Conservation (phyloP, 1,140 invertebrate genomes). For the Acromyrmex charruanus region DNA sequence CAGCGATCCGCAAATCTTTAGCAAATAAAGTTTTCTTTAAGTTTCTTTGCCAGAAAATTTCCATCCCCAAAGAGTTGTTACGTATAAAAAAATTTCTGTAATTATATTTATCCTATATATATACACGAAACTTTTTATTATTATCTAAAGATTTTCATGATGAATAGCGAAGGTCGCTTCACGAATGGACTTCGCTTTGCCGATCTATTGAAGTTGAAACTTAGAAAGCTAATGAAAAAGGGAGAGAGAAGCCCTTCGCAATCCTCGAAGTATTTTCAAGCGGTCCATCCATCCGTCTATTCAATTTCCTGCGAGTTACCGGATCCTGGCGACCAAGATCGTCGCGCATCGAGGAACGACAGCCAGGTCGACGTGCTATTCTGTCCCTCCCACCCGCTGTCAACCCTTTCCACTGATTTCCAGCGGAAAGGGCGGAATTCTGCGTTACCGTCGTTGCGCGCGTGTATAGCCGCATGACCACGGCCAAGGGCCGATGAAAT, state of each 20-base stretch:
- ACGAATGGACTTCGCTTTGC: neutral
- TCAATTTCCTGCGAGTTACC: constrained; percentile 34
- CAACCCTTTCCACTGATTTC: constrained; percentile 32
- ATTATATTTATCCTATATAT: neutral
- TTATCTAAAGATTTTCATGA: neutral
- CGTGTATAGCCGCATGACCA: constrained; percentile 49
- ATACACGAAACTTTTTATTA: neutral
- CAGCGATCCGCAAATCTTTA: too few relatives aligned
- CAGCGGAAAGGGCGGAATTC: constrained; percentile 38
- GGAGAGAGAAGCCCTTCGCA: neutral
- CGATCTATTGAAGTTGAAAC: neutral
- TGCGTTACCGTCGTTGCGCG: constrained; percentile 26
- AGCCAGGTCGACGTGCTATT: constrained; percentile 31
- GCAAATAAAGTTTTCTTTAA: too few relatives aligned
- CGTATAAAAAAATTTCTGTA: neutral
- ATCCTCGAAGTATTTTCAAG: constrained; percentile 17
- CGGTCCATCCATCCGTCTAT: constrained; percentile 17
- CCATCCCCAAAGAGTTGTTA: neutral
- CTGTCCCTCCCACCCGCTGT: neutral
- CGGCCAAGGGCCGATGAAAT: constrained; percentile 56
- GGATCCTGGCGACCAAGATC: constrained; percentile 12
- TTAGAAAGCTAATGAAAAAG: neutral
- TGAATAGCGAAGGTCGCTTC: neutral
- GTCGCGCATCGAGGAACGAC: constrained; percentile 15
- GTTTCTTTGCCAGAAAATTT: too few relatives aligned